These are phyloP conservation scores for Drosophila imparisetae DNA, from an alignment of 2,888 invertebrate species.

Conservation along the genomic window DNA sequence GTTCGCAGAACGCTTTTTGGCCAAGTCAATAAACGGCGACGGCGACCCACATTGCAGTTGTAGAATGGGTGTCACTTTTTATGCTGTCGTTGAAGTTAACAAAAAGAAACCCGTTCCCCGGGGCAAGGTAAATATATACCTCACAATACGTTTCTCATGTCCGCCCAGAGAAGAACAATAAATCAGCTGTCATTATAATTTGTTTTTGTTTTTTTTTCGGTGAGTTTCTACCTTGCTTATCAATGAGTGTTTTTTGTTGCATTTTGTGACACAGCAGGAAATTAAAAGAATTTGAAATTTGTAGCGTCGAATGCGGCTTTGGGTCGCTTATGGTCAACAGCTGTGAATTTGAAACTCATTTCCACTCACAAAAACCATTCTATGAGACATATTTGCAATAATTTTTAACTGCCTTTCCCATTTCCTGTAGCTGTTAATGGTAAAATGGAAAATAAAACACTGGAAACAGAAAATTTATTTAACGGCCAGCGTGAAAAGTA, in stretches of 20 bases:
- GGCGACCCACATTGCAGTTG: conserved; percentile 70
- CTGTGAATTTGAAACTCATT: conserved; percentile 35
- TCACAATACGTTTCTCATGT: conserved; percentile 17
- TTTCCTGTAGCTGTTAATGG: conserved; percentile 50
- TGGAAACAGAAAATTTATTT: conserved; percentile 47
- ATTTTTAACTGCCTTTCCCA: conserved; percentile 47
- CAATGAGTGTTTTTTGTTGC: conserved; percentile 21
- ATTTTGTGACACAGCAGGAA: conserved; percentile 48
- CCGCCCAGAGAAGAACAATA: conserved; percentile 37
- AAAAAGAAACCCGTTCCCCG: conserved; percentile 59
- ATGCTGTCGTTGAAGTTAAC: conserved; percentile 53
- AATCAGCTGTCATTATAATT: conserved; percentile 59
- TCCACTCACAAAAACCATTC: conserved; percentile 34
- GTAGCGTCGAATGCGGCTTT: conserved; percentile 38
- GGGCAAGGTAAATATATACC: conserved; percentile 42
- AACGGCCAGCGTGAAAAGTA: conserved; percentile 54
- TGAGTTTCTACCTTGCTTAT: conserved; percentile 28
- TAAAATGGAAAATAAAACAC: conserved; percentile 15
- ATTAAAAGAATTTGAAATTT: conserved; percentile 54
- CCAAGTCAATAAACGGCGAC: conserved; percentile 64
- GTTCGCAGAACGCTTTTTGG: conserved; percentile 49
- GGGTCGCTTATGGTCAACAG: conserved; percentile 5
- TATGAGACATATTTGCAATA: conserved; percentile 56
- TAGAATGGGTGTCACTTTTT: conserved; percentile 46
- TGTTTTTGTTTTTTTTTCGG: neutral